Conservation (phyloP, 2,797 vertebrate species). For the Loriculus beryllinus region DNA sequence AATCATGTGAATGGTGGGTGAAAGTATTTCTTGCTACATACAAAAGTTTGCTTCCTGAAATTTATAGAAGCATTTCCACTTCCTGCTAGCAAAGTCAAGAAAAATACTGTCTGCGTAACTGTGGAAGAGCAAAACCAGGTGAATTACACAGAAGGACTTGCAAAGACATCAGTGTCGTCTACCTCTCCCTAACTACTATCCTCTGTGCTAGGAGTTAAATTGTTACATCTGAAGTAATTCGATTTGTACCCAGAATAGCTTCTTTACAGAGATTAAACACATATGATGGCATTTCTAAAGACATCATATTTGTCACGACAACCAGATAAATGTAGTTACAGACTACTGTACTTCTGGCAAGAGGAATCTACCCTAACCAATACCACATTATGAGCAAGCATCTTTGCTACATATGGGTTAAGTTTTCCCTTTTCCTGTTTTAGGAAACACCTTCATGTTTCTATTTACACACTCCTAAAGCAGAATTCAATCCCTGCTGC, state of each 20-base stretch:
- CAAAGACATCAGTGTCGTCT: not conserved
- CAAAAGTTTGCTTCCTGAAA: not conserved
- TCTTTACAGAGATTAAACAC: not conserved
- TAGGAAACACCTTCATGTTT: not conserved
- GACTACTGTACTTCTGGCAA: not conserved
- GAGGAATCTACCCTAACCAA: not conserved
- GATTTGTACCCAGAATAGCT: not conserved
- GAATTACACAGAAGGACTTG: not conserved
- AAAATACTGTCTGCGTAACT: not conserved
- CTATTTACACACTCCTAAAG: not conserved
- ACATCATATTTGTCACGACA: not conserved
- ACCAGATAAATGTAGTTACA: not conserved
- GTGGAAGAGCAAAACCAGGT: not conserved
- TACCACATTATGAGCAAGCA: not conserved
- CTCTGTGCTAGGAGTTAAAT: not conserved
- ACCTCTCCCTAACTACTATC: not conserved
- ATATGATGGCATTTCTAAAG: not conserved
- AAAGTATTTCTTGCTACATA: not conserved
- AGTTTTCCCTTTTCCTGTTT: not conserved
- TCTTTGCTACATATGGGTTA: not conserved
- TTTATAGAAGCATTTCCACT: not conserved
- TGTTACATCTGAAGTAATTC: not conserved
- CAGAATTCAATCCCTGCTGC: not conserved
- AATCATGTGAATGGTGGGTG: fast-evolving
- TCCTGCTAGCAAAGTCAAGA: not conserved